Evolutionary conservation across 1,140 invertebrate genomes (phyloP).

Genomic region (Drosophila arizonae): DNA sequence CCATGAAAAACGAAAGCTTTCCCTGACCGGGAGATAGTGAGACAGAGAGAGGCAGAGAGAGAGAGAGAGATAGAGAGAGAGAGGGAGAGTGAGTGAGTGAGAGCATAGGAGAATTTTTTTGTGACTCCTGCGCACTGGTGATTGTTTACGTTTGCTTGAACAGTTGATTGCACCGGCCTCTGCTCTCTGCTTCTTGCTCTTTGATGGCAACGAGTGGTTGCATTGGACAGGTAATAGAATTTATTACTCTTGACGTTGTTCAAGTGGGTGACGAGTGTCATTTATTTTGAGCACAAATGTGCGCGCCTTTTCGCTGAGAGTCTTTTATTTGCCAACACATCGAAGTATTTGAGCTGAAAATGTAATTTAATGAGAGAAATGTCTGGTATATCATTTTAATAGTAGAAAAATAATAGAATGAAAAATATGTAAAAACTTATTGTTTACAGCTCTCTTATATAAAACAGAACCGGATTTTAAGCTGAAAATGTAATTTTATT

Average conservation of each 20-base stretch:
- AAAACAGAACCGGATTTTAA: too few species aligned
- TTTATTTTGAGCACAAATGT: slow-evolving; percentile 24
- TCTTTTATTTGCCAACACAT: neutral
- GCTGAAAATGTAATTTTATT: too few species aligned
- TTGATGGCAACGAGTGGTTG: neutral
- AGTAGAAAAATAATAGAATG: too few species aligned
- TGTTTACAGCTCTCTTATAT: too few species aligned
- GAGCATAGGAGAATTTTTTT: neutral
- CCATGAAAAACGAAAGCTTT: slow-evolving; percentile 56
- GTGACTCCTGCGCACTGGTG: slow-evolving; percentile 64
- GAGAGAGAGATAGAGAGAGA: too few species aligned
- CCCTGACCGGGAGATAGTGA: neutral
- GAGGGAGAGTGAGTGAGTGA: too few species aligned
- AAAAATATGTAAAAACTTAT: too few species aligned
- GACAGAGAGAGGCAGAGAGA: too few species aligned
- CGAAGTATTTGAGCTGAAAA: neutral
- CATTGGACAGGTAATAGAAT: slow-evolving; percentile 1
- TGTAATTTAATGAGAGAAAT: neutral
- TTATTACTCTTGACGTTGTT: slow-evolving; percentile 7
- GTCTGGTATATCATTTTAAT: too few species aligned
- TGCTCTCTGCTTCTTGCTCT: slow-evolving; percentile 28
- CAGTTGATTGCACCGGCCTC: slow-evolving; percentile 60
- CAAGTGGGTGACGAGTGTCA: slow-evolving; percentile 51
- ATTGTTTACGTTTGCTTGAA: slow-evolving; percentile 72
- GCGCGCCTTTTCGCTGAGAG: slow-evolving; percentile 24